These are phyloP conservation scores for Quadroppia sp. DNA, from an alignment of 2,888 invertebrate species.

Conservation along the genomic window DNA sequence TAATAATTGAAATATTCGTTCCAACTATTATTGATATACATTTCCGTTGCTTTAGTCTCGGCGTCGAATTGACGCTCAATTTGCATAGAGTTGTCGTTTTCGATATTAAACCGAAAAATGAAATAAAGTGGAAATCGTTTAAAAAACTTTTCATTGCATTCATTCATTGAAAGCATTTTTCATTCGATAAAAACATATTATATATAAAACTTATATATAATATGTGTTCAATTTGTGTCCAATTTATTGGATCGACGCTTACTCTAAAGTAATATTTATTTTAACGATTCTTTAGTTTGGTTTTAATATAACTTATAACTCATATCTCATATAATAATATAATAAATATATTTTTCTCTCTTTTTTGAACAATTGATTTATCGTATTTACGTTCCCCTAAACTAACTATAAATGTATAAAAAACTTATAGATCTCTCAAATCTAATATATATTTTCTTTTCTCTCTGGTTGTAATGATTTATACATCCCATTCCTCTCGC, in stretches of 20 bases:
- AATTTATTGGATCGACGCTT: constrained; percentile 25
- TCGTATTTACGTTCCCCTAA: constrained; percentile 16
- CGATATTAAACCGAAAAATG: not conserved
- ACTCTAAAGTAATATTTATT: constrained; percentile 8
- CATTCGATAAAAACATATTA: not conserved
- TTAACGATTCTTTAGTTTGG: constrained; percentile 21
- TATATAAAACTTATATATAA: too few relatives aligned
- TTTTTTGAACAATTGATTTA: constrained; percentile 29
- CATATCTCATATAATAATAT: not conserved
- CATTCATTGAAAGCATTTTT: constrained; percentile 11
- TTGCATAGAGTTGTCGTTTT: constrained; percentile 21
- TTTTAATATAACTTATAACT: too few relatives aligned
- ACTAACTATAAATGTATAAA: not conserved
- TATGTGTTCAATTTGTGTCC: not conserved
- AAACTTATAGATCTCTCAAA: not conserved
- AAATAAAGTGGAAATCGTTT: constrained; percentile 1
- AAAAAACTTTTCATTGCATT: not conserved
- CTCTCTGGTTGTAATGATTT: constrained; percentile 21
- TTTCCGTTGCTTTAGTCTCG: constrained; percentile 24
- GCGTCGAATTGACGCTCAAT: constrained; percentile 32
- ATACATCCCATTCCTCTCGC: constrained; percentile 28
- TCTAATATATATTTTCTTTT: not conserved
- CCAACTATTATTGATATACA: constrained; percentile 32
- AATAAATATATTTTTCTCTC: not conserved
- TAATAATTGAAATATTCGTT: constrained; percentile 31